phyloP scores from a whole-genome alignment of 2,888 invertebrate species.

The Tetheella fluctuosa region DNA sequence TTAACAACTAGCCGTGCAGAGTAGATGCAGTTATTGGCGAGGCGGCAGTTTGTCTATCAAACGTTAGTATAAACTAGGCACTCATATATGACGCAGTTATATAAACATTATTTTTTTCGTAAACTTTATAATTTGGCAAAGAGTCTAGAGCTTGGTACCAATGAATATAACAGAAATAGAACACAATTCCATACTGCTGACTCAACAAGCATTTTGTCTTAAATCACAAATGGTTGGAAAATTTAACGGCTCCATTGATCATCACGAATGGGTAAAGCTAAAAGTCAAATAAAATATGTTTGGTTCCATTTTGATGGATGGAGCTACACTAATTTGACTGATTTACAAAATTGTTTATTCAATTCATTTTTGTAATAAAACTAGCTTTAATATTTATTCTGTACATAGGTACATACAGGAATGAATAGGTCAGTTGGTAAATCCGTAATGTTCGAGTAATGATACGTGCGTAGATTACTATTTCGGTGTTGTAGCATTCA shows the following conservation, averaged over 20 bases:
- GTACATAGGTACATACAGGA: background rate
- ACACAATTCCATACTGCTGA: constrained; percentile 69
- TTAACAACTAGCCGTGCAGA: background rate
- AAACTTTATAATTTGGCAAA: constrained; percentile 78
- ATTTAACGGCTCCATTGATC: background rate
- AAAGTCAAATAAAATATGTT: no score
- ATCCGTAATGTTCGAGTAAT: background rate
- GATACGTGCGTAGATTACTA: background rate
- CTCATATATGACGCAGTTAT: constrained; percentile 55
- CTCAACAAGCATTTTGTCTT: constrained; percentile 53
- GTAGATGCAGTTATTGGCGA: constrained; percentile 10
- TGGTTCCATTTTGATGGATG: no score
- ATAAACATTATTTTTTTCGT: constrained; percentile 75
- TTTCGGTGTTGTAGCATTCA: background rate
- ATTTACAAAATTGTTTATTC: background rate
- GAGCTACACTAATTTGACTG: background rate
- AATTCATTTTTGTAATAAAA: background rate
- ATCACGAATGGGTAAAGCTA: background rate
- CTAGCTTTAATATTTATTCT: background rate
- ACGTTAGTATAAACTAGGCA: constrained; percentile 45
- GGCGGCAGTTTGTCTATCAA: constrained; percentile 33
- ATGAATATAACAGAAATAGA: constrained; percentile 73
- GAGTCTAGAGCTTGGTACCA: constrained; percentile 64
- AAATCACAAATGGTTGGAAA: constrained; percentile 25
- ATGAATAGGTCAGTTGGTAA: background rate